phyloP scores from a whole-genome alignment of 2,888 invertebrate genomes.

The Globia sparganii region DNA sequence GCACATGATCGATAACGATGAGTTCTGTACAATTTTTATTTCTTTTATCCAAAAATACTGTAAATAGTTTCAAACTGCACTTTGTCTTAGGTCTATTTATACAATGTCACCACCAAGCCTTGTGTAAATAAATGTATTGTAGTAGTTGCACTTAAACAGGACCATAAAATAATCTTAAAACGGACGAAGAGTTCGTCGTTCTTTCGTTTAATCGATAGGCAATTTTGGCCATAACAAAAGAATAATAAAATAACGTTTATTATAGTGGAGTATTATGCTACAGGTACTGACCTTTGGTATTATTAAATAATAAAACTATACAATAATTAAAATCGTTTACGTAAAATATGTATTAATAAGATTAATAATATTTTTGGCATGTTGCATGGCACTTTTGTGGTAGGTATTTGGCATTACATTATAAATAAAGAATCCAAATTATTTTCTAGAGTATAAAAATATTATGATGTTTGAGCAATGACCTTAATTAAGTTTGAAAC shows the following conservation, averaged over 20 bases:
- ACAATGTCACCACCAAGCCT: slow-evolving; percentile 31
- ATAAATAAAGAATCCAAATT: slow-evolving; percentile 74
- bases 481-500: slow-evolving; percentile 79
- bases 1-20: slow-evolving; percentile 2
- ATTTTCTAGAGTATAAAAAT: slow-evolving; percentile 79
- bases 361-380: slow-evolving; percentile 71
- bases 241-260: slow-evolving; percentile 75
- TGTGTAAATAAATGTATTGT: slow-evolving; percentile 46
- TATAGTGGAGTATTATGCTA: slow-evolving; percentile 83
- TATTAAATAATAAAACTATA: slow-evolving; percentile 69
- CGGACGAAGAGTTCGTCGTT: slow-evolving; percentile 36
- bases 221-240: slow-evolving; percentile 69
- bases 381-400: slow-evolving; percentile 77
- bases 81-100: slow-evolving; percentile 17
- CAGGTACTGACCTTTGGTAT: slow-evolving; percentile 87
- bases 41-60: slow-evolving; percentile 48
- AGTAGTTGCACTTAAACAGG: slow-evolving; percentile 37
- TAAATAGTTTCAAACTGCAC: slow-evolving; percentile 31
- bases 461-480: slow-evolving; percentile 86
- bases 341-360: slow-evolving; percentile 56
- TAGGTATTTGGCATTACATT: slow-evolving; percentile 79
- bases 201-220: slow-evolving; percentile 33
- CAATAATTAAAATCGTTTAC: slow-evolving; percentile 52
- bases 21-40: slow-evolving; percentile 17
- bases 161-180: slow-evolving; percentile 36